A percentile compares a stretch with the other conserved stretches of the same genome.
phyloP scores from a whole-genome alignment of 1,140 invertebrate genomes.

The Meteorus sp. region DNA sequence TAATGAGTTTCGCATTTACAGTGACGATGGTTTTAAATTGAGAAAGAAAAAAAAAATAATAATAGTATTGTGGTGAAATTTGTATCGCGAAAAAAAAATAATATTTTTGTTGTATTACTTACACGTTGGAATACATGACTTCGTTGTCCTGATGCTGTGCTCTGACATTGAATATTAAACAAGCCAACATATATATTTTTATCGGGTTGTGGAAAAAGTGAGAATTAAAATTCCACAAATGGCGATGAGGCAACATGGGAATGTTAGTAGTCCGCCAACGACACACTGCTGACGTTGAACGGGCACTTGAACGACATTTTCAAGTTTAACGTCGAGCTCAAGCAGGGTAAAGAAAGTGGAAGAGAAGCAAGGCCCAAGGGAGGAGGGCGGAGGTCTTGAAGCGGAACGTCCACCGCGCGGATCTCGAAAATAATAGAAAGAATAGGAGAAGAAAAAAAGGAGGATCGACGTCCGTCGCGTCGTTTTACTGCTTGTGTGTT shows the following conservation, averaged over 20 bases:
- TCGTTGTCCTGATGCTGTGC: not conserved
- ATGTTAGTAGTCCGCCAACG: not conserved
- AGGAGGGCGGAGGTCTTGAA: slow-evolving; percentile 22
- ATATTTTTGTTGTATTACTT: too few species aligned
- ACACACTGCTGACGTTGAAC: slow-evolving; percentile 24
- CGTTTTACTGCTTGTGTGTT: not conserved
- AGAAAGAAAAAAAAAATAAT: too few species aligned
- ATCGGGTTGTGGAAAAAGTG: not conserved
- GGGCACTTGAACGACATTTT: not conserved
- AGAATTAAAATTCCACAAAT: not conserved
- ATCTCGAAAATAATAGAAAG: too few species aligned
- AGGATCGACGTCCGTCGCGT: not conserved
- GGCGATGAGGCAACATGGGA: slow-evolving; percentile 34
- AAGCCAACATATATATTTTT: too few species aligned
- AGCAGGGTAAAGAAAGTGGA: not conserved
- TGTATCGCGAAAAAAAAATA: too few species aligned
- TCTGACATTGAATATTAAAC: not conserved
- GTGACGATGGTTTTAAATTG: too few species aligned
- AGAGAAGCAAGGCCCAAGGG: slow-evolving; percentile 16
- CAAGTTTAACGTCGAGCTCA: not conserved
- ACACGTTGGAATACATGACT: not conserved
- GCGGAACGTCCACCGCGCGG: slow-evolving; percentile 24
- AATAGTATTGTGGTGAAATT: too few species aligned
- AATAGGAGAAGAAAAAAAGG: not conserved
- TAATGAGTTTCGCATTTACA: too few species aligned